Evolutionary conservation across 2,888 invertebrate species (phyloP).

Genomic region (Luperina nickerlii): DNA sequence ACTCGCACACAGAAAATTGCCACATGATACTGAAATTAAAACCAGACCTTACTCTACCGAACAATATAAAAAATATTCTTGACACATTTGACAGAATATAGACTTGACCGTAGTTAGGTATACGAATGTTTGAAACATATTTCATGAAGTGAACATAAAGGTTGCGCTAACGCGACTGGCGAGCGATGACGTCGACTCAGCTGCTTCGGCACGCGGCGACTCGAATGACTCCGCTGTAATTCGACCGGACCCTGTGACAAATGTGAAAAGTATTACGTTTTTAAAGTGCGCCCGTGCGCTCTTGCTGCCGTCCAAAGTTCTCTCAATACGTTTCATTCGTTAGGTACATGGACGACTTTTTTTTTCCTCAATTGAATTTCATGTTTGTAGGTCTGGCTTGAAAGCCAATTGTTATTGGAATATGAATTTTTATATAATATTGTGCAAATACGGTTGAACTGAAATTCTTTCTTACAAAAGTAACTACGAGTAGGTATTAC

Average conservation of each 20-base stretch:
- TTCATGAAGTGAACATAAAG: slow-evolving; percentile 63
- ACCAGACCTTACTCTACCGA: not conserved
- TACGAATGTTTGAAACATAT: slow-evolving; percentile 60
- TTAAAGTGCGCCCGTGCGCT: slow-evolving; percentile 70
- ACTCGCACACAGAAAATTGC: not conserved
- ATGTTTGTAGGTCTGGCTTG: slow-evolving; percentile 18
- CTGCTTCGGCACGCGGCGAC: slow-evolving; percentile 78
- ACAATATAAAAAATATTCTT: not conserved
- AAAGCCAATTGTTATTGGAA: slow-evolving; percentile 18
- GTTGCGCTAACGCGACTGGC: slow-evolving; percentile 61
- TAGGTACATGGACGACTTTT: slow-evolving; percentile 21
- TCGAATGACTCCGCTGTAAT: slow-evolving; percentile 84
- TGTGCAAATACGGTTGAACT: slow-evolving; percentile 2
- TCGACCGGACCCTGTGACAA: slow-evolving; percentile 82
- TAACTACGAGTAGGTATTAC: not conserved
- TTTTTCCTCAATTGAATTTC: slow-evolving; percentile 34
- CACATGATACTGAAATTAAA: not conserved
- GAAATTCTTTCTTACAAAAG: not conserved
- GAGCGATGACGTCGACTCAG: slow-evolving; percentile 76
- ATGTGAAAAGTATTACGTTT: slow-evolving; percentile 83
- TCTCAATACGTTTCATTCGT: slow-evolving; percentile 42
- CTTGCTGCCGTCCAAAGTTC: slow-evolving; percentile 58
- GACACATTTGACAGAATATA: slow-evolving; percentile 12
- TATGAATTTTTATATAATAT: not conserved
- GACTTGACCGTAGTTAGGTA: slow-evolving; percentile 49